phyloP scores from a whole-genome alignment of 2,888 invertebrate species.

The Julus scandinavius region DNA sequence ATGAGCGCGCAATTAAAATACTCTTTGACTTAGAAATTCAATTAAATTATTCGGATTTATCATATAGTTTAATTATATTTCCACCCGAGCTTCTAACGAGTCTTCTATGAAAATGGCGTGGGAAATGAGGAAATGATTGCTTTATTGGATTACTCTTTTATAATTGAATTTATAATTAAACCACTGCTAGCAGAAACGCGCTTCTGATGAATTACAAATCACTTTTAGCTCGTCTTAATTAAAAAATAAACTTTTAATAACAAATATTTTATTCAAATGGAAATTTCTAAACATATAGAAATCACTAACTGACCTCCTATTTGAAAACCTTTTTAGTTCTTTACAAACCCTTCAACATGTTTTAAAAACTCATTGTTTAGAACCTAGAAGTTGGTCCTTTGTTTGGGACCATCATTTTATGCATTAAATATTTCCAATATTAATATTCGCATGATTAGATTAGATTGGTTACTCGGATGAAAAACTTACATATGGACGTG shows the following conservation, averaged over 20 bases:
- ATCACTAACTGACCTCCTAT: no score
- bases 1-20: slow-evolving; percentile 19
- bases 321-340: no score
- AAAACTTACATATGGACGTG: no score
- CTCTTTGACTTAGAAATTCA: slow-evolving; percentile 13
- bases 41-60: slow-evolving; percentile 31
- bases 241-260: neutral
- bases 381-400: no score
- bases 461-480: no score
- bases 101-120: neutral
- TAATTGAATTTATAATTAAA: slow-evolving; percentile 32
- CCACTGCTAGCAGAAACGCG: neutral
- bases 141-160: slow-evolving; percentile 19
- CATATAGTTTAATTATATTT: neutral
- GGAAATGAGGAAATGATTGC: slow-evolving; percentile 20
- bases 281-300: no score
- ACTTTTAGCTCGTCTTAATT: neutral
- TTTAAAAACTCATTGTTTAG: no score
- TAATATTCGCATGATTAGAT: no score
- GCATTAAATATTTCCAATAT: no score
- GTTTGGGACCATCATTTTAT: no score
- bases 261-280: neutral
- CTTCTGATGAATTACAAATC: neutral
- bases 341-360: no score
- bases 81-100: neutral